Conservation (phyloP, 2,888 invertebrate species). For the Pseudoips prasinana region DNA sequence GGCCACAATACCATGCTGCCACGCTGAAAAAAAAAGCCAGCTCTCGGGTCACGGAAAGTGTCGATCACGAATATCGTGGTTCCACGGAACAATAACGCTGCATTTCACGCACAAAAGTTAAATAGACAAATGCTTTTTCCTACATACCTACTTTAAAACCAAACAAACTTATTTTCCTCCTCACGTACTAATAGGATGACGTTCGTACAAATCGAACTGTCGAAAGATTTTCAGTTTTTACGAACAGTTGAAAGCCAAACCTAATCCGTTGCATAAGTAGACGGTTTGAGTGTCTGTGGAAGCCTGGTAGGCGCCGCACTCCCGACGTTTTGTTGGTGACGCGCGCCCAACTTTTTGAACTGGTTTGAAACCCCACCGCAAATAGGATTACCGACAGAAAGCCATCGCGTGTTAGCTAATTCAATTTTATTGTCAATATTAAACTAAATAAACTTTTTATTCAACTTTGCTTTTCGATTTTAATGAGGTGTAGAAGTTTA, state of each 20-base stretch:
- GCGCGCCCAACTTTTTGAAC: slow-evolving; percentile 61
- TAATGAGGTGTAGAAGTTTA: slow-evolving; percentile 9
- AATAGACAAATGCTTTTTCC: too few species aligned
- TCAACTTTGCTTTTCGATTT: slow-evolving; percentile 32
- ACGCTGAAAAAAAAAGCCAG: too few species aligned
- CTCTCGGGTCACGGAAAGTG: too few species aligned
- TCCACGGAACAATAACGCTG: too few species aligned
- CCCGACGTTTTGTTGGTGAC: slow-evolving; percentile 50
- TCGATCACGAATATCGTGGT: too few species aligned
- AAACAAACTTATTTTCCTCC: too few species aligned
- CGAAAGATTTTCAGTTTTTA: too few species aligned
- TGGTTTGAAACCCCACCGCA: slow-evolving; percentile 60
- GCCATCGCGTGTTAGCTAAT: slow-evolving; percentile 59
- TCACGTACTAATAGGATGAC: too few species aligned
- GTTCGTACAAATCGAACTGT: too few species aligned
- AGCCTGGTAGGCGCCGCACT: not conserved
- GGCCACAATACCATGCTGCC: too few species aligned
- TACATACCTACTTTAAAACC: too few species aligned
- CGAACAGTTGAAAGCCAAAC: slow-evolving; percentile 1
- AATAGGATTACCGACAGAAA: slow-evolving; percentile 71
- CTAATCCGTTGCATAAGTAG: slow-evolving; percentile 15
- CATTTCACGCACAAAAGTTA: too few species aligned
- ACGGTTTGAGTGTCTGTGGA: slow-evolving; percentile 6
- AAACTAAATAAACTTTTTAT: slow-evolving; percentile 41
- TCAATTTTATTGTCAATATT: slow-evolving; percentile 63